Evolutionary conservation across 2,888 invertebrate species (phyloP), one percentile per base, ranked within the genome.

Genomic region (Agriopis leucophaearia): DNA sequence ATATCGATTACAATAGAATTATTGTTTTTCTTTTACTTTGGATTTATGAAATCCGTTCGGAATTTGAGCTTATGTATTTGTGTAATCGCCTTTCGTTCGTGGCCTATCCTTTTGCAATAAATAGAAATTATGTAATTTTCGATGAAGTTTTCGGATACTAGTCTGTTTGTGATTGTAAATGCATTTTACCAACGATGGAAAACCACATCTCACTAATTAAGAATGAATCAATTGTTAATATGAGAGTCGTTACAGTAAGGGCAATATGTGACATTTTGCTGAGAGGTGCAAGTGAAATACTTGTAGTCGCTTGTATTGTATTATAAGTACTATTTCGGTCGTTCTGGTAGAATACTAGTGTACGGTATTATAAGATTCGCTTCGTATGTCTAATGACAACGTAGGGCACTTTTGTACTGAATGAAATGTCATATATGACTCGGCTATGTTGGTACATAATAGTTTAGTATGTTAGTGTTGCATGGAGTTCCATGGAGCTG

Each of bases 161-260:
- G 93, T 94, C 93, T 91, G 90, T 90, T 84, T 88, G 92, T 92
- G 92, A 93, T 92, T 87, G 90, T 90, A 88, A 88, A 89, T 92
- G 92, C 92, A 92, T 92, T 94, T 88, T 90, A 90, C 90, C 90
- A 88, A 90, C 90, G 80, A 88, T 89, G 86, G 61, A 73, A 70
- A 85, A 88, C 88, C 88, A 88, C 90, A 88, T 92, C 92, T 93
- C 92, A 90, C 89, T 91, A 90, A 87, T 91, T 92, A 91, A 91
- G 92, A 88, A 81, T 89, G 89, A 89, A 87, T 88, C 84, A 83
- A 88, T 85, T 81, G 85, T 88, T 84, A 88, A 83, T 61, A 55
- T 18, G 86, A 81, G 83, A 86, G 85, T 82, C 80, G 66, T 72
- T 69, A 64, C 78, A 75, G 74, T 75, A 81, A 85, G 85, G 84